Percentiles rank a stretch among this genome's conserved stretches.
These are phyloP conservation scores for Caenorhabditis japonica DNA, from an alignment of 2,888 invertebrate species.

Conservation along the genomic window DNA sequence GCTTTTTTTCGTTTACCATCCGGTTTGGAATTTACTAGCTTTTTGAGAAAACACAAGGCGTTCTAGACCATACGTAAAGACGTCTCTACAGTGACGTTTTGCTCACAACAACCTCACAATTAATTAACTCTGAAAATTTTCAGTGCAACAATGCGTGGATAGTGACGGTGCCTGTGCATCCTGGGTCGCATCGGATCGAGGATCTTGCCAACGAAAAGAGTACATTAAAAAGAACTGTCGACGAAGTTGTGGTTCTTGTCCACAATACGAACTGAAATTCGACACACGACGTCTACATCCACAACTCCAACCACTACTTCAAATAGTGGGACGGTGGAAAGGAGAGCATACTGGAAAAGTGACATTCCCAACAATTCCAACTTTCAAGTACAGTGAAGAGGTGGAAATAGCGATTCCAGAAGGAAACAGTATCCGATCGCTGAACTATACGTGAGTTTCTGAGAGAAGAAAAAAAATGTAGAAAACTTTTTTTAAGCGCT, in stretches of 20 bases:
- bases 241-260: conserved; percentile 45
- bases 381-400: conserved; percentile 51
- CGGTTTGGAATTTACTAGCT: no score
- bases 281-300: conserved; percentile 36
- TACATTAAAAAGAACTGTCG: conserved; percentile 51
- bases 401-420: conserved; percentile 53
- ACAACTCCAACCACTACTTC: conserved; percentile 22
- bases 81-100: no score
- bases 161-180: conserved; percentile 34
- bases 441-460: conserved; percentile 44
- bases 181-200: conserved; percentile 40
- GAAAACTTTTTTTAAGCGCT: conserved; percentile 13
- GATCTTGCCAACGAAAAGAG: conserved; percentile 36
- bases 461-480: background rate
- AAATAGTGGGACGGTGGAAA: conserved; percentile 48
- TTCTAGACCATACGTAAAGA: no score
- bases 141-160: conserved; percentile 38
- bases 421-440: conserved; percentile 26
- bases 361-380: conserved; percentile 52
- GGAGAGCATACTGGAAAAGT: conserved; percentile 52
- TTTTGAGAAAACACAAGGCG: no score
- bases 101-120: no score
- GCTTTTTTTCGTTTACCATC: no score
- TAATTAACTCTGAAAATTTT: background rate
- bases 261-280: conserved; percentile 35